Percentiles rank a stretch among this genome's conserved stretches.
Conservation (phyloP, 2,113 vertebrate species). For the Psittacula cyanocephala region DNA sequence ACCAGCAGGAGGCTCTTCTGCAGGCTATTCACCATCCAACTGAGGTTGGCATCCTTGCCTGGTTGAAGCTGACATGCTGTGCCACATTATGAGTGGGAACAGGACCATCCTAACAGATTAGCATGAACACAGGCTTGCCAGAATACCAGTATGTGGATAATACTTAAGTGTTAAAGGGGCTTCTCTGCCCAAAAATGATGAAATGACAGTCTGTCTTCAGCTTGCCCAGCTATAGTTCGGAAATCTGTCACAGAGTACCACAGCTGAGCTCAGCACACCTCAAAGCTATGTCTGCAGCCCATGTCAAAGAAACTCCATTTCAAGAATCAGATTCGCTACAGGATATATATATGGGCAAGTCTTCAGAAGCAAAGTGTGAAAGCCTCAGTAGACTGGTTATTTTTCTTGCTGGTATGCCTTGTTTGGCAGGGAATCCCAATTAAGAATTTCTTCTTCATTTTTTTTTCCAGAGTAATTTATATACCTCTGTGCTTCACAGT, state of each 20-base stretch:
- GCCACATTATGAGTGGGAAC: constrained; percentile 55
- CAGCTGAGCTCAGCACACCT: constrained; percentile 4
- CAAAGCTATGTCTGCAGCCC: background rate
- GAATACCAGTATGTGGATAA: constrained; percentile 53
- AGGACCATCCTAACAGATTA: constrained; percentile 54
- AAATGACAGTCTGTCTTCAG: constrained; percentile 46
- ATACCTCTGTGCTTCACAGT: background rate
- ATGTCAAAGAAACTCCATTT: background rate
- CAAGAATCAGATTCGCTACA: background rate
- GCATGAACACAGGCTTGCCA: constrained; percentile 40
- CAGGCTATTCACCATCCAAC: constrained; percentile 46
- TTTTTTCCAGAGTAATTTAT: background rate
- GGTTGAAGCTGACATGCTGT: constrained; percentile 45
- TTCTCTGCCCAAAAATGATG: constrained; percentile 48
- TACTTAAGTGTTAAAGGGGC: constrained; percentile 46
- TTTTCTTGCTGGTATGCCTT: background rate
- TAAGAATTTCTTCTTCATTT: background rate
- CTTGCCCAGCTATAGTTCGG: constrained; percentile 35
- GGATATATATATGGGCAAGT: background rate
- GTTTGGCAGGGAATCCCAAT: background rate
- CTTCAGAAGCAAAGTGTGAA: background rate
- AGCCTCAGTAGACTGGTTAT: background rate
- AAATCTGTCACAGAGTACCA: constrained; percentile 15
- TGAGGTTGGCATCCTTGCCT: constrained; percentile 38
- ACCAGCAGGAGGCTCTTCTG: constrained; percentile 51